Base-by-base conservation (phyloP, 2,113 vertebrate species). In the Hypomesus transpacificus region DNA sequence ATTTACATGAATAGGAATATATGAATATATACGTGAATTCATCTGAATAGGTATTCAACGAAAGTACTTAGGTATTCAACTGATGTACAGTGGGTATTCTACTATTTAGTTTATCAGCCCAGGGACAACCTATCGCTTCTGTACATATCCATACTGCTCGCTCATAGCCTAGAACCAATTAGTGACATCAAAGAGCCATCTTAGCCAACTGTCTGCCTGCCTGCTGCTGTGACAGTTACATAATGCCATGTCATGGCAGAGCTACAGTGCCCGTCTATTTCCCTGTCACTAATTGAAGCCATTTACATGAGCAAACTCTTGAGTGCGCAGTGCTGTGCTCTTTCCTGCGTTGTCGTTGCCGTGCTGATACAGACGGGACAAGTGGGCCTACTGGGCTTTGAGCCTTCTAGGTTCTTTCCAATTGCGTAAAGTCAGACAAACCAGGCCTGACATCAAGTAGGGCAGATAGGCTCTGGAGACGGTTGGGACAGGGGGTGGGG, bases 401-500 rank as follows among this genome's bases (percentile, higher is more conserved):
- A 62, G 61, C 22, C 68, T 22, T 31, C 3, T 16, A 68, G 66
- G 66, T 54, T 14, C n/a, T 13, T 22, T 63, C 71, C 70, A 74
- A 69, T 75, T 75, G 80, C 66, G 72, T 76, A 66, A 71, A 67
- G 60, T 54, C 72, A 76, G 63, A 75, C 24, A 28, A 78, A 69
- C n/a, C 59, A 20, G 34, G 56, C 63, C 57, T 66, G 74, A 76
- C 70, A 69, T 68, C 50, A 51, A 68, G 57, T 76, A 74, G 75
- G 74, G 57, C 78, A 74, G 75, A 71, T 81, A 31, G 72, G 20
- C 75, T 74, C 66, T 3, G 21, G 75, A 28, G 71, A 70, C 5
- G 6, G 31, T 34, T 7, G 31, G 31, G 31, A 34, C 31, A 34
- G 31, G 31, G 31, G 31, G 31, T 34, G 31, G 7, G 31, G 31